Evolutionary conservation across 2,797 vertebrate species (phyloP), one percentile per base, ranked within the genome.

Genomic region (Amphiprion clarkii): DNA sequence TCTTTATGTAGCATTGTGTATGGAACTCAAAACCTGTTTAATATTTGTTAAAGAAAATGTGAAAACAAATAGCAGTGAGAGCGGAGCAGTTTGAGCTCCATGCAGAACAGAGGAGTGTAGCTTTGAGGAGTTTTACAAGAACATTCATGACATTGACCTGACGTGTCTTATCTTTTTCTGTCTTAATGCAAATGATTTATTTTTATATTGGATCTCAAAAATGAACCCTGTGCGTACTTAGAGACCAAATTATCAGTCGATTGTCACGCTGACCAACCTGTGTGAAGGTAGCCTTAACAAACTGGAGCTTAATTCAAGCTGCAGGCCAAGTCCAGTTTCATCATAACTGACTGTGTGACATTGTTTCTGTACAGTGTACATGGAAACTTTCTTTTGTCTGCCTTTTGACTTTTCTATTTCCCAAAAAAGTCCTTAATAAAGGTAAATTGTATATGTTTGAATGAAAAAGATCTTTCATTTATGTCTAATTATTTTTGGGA

Each of bases 331-430:
- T 85, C 76, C 79, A 72, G 76, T 83, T 86, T 79, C 29, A 44
- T 81, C 61, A 49, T 29, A 69, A 81, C 74, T 86, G 76, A 86
- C 74, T 70, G 36, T 63, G 40, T 71, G 66, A 60, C 53, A 66
- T 68, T 55, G 13, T 83, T 82, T 82, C 70, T 92, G 89, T 91
- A 91, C 75, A 85, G 85, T 93, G 90, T 92, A 90, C 16, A 92
- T 87, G 91, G 57, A 39, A 10, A 64, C 39, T 74, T 77, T 67
- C 39, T 67, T 27, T 27, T 27, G 58, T 66, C 67, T 56, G 29
- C 31, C 33, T 86, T 81, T 71, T 87, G 82, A 82, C 76, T 85
- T 90, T 89, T 87, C 65, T 82, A 21, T 76, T 82, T 76, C 85
- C 21, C 16, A 74, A 65, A 67, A 71, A 74, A 81, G 74, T 36